A percentile compares a stretch with the other conserved stretches of the same genome.
Evolutionary conservation across 1,140 invertebrate species (phyloP).

Genomic region (Antheraea pernyi): DNA sequence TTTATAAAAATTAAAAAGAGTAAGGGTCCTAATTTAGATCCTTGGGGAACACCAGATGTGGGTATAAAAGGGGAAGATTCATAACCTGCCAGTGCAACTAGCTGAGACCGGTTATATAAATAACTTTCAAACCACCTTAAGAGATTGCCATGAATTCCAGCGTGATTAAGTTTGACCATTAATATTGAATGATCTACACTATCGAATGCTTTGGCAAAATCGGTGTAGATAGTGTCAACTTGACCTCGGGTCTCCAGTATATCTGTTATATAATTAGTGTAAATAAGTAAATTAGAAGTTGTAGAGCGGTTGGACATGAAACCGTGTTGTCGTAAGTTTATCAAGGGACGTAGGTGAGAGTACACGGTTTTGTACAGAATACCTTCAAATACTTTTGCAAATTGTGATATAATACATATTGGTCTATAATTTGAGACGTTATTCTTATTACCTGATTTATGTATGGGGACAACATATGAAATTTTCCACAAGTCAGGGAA

Average conservation of each 20-base stretch:
- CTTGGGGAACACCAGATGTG: too few relatives aligned
- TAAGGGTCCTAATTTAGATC: too few relatives aligned
- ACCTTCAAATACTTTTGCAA: slow-evolving; percentile 19
- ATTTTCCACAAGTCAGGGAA: slow-evolving; percentile 17
- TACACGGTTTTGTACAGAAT: slow-evolving; percentile 3
- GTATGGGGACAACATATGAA: slow-evolving; percentile 18
- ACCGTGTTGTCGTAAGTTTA: slow-evolving; percentile 17
- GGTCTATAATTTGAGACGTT: slow-evolving; percentile 21
- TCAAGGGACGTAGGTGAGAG: slow-evolving; percentile 12
- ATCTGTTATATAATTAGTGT: neutral
- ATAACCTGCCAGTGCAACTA: too few relatives aligned
- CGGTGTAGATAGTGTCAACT: neutral
- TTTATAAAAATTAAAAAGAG: too few relatives aligned
- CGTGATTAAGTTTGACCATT: neutral
- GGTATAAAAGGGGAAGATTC: too few relatives aligned
- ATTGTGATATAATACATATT: slow-evolving; percentile 16
- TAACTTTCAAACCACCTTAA: too few relatives aligned
- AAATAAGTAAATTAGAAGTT: neutral
- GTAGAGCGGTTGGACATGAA: slow-evolving; percentile 17
- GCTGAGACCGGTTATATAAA: too few relatives aligned
- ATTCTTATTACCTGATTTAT: slow-evolving; percentile 16
- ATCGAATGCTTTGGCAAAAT: neutral
- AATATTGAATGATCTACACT: neutral
- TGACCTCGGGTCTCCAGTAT: slow-evolving; percentile 19
- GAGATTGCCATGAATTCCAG: neutral